Evolutionary conservation across 2,797 vertebrate species (phyloP).

Genomic region (Synaphobranchus kaupii): DNA sequence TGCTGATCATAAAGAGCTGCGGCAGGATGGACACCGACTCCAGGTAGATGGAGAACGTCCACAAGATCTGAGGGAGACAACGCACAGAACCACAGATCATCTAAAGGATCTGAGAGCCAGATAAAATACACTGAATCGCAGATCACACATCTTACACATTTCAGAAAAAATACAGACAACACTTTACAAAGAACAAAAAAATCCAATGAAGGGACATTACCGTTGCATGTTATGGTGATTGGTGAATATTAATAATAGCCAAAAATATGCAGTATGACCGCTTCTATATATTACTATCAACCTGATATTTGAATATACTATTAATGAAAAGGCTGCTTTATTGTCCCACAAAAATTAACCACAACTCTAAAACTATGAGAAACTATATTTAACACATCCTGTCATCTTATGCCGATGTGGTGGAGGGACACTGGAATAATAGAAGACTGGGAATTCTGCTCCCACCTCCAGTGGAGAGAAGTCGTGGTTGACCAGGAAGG

Average conservation of each 20-base stretch:
- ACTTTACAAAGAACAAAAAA: background rate
- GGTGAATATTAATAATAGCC: background rate
- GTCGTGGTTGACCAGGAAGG: constrained; percentile 95
- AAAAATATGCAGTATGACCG: background rate
- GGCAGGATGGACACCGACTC: constrained; percentile 98
- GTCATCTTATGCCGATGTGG: background rate
- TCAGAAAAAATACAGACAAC: background rate
- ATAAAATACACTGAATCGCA: background rate
- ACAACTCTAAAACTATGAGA: background rate
- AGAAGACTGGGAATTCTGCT: background rate
- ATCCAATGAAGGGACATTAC: background rate
- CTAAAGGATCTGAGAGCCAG: background rate
- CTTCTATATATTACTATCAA: background rate
- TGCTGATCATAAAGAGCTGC: constrained; percentile 98
- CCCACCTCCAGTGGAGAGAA: constrained; percentile 91
- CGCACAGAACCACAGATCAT: background rate
- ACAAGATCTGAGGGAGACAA: constrained; percentile 82
- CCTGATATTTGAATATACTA: background rate
- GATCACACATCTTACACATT: background rate
- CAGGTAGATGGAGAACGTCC: constrained; percentile 99
- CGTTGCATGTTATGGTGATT: background rate
- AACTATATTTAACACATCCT: background rate
- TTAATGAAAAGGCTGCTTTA: background rate
- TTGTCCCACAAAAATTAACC: background rate
- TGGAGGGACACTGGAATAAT: background rate